Conservation (phyloP, 2,888 invertebrate species). For the Apotomis betuletana region DNA sequence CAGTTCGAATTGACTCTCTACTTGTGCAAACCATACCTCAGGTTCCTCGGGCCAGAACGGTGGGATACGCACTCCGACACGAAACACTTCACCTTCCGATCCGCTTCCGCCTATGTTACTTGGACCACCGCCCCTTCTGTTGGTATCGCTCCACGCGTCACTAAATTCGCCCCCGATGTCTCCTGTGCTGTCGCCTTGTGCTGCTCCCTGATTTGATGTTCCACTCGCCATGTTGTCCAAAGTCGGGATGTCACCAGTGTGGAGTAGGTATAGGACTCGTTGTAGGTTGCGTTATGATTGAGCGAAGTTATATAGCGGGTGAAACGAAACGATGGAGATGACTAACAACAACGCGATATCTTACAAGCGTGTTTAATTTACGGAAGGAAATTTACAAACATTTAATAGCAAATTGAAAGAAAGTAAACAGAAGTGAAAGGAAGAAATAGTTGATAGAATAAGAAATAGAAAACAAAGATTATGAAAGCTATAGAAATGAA, state of each 20-base stretch:
- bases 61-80: conserved; percentile 5
- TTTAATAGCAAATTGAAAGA: too few species aligned
- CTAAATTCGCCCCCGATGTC: not conserved
- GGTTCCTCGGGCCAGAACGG: conserved; percentile 5
- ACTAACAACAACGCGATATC: too few species aligned
- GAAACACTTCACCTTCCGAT: not conserved
- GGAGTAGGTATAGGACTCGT: not conserved
- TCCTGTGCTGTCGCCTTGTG: not conserved
- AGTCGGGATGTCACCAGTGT: conserved; percentile 5
- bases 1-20: conserved; percentile 6
- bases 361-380: too few species aligned
- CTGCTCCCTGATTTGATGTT: not conserved
- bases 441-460: too few species aligned
- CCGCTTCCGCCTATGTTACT: not conserved
- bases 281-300: too few species aligned
- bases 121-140: not conserved
- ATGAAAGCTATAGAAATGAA: too few species aligned
- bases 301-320: too few species aligned
- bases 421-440: too few species aligned
- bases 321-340: too few species aligned
- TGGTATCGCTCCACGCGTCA: not conserved
- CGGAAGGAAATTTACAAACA: too few species aligned
- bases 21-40: not conserved
- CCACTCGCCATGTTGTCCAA: not conserved
- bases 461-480: too few species aligned